Evolutionary conservation across 1,140 invertebrate genomes (phyloP).

Genomic region (Zaprionus nigranus): DNA sequence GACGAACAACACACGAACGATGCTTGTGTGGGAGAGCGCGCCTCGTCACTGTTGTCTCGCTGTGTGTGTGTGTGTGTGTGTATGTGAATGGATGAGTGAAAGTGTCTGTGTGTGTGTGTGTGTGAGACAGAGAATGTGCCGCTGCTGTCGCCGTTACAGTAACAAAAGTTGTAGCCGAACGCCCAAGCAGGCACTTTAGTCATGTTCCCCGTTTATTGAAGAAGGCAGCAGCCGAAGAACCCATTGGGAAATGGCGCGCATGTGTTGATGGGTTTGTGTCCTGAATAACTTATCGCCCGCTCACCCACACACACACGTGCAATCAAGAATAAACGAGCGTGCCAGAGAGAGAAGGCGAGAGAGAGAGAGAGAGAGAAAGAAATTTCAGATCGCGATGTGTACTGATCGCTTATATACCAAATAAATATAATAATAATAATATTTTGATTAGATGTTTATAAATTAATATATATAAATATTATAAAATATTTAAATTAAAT

Average conservation of each 20-base stretch:
- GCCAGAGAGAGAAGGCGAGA: neutral
- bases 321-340: neutral
- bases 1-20: constrained; percentile 19
- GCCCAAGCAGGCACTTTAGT: constrained; percentile 58
- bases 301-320: constrained; percentile 7
- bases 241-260: constrained; percentile 54
- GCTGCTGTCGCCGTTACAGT: constrained; percentile 68
- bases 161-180: constrained; percentile 70
- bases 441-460: too few species aligned
- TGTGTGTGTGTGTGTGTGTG: constrained; percentile 2
- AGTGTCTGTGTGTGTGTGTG: constrained; percentile 8
- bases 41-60: constrained; percentile 11
- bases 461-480: too few species aligned
- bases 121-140: constrained; percentile 43
- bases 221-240: constrained; percentile 50
- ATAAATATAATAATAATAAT: too few species aligned
- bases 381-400: neutral
- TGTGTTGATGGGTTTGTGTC: constrained; percentile 47
- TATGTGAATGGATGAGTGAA: constrained; percentile 18
- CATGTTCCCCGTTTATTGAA: constrained; percentile 70
- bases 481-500: too few species aligned
- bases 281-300: constrained; percentile 7
- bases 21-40: constrained; percentile 20
- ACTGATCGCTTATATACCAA: too few species aligned
- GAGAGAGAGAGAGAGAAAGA: neutral